Base-by-base conservation (phyloP, 2,113 vertebrate species). In the Ancistrus triradiatus region DNA sequence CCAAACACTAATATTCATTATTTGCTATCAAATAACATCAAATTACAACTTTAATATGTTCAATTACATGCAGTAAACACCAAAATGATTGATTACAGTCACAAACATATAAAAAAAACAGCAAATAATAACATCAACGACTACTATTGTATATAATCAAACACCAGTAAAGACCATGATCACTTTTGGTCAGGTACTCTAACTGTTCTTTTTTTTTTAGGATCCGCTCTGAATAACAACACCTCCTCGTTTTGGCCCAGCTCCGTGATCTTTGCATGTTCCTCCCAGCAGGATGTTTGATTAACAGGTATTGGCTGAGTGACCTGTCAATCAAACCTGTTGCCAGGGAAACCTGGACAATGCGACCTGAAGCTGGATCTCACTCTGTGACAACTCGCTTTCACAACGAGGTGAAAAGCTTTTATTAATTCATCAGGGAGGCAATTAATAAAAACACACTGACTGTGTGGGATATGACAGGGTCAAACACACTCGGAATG, bases 391-490 rank as follows among this genome's bases (percentile, higher is more conserved):
- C 42, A 15, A 37, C 35, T 56, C 43, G 27, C 62, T 40, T 57
- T 57, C 28, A 56, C 31, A 57, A 58, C 21, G 17, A 48, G 44
- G 47, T 18, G 4, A 28, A 43, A n/a, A 57, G 46, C 50, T 31
- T 49, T 69, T 40, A 18, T 58, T 59, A 17, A 69, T 69, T 52
- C 40, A 46, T 22, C 48, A 35, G 49, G 47, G 55, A 55, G 35
- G 43, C 60, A 24, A 55, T 73, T 68, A 64, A 69, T 69, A 60
- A 59, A 68, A 15, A 64, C 51, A 6, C 67, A 68, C 60, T 43
- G 49, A 27, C 15, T 40, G 18, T 43, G 53, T 43, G 38, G 2
- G 22, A 2, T n/a, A 42, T 6, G 57, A 38, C 35, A 18, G n/a
- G 68, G 27, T 40, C 33, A 27, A 10, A 50, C 11, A 21, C 31